phyloP scores from a whole-genome alignment of 2,888 invertebrate species.

The Drosophila dives region DNA sequence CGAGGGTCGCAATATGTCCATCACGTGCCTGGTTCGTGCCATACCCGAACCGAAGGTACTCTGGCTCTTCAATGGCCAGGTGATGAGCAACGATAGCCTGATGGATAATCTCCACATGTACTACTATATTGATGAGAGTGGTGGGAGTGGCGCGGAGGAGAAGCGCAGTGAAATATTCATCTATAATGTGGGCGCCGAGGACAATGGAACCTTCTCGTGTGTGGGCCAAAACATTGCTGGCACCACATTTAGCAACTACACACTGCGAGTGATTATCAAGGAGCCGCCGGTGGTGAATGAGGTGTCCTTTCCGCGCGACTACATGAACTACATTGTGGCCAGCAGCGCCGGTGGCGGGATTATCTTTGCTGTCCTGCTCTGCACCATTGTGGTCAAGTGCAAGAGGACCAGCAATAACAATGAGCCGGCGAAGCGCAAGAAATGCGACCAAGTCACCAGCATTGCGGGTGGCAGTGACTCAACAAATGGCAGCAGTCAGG shows the following conservation, averaged over 20 bases:
- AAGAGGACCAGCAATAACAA: slow-evolving; percentile 72
- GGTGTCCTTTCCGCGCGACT: slow-evolving; percentile 89
- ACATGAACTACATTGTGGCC: slow-evolving; percentile 89
- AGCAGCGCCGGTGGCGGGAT: slow-evolving; percentile 88
- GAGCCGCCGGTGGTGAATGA: slow-evolving; percentile 90
- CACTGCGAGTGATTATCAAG: slow-evolving; percentile 90
- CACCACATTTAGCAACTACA: slow-evolving; percentile 91
- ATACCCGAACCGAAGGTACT: slow-evolving; percentile 92
- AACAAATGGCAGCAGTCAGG: slow-evolving; percentile 84
- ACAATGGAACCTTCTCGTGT: slow-evolving; percentile 94
- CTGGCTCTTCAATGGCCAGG: slow-evolving; percentile 93
- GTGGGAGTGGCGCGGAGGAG: slow-evolving; percentile 88
- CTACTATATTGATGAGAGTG: slow-evolving; percentile 90
- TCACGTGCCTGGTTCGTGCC: slow-evolving; percentile 92
- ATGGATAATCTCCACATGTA: slow-evolving; percentile 89
- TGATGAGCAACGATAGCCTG: slow-evolving; percentile 91
- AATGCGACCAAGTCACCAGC: slow-evolving; percentile 86
- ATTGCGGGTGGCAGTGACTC: slow-evolving; percentile 73
- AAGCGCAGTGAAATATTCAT: slow-evolving; percentile 92
- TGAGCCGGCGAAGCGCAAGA: slow-evolving; percentile 86
- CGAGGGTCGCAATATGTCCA: slow-evolving; percentile 92
- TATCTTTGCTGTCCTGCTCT: slow-evolving; percentile 88
- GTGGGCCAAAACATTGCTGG: slow-evolving; percentile 95
- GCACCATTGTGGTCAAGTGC: slow-evolving; percentile 88
- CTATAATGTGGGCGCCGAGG: slow-evolving; percentile 90